Conservation (phyloP, 2,797 vertebrate genomes). For the Sorex maritimensis region DNA sequence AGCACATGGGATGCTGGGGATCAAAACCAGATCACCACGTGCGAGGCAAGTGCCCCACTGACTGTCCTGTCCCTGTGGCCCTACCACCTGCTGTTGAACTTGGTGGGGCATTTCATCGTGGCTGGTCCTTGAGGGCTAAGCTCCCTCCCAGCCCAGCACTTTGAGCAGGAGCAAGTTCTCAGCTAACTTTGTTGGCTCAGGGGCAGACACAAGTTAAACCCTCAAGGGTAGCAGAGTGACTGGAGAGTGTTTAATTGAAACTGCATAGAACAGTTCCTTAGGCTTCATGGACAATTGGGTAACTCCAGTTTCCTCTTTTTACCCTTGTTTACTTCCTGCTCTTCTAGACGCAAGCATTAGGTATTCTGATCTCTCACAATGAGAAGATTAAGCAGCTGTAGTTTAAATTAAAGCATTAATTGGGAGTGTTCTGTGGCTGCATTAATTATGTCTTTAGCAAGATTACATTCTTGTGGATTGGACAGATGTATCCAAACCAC, state of each 20-base stretch:
- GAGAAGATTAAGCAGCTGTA: conserved; percentile 75
- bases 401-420: conserved; percentile 79
- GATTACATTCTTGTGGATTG: conserved; percentile 57
- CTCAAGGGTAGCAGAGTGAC: background rate
- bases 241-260: conserved; percentile 63
- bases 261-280: conserved; percentile 73
- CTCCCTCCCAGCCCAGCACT: background rate
- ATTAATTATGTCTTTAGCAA: conserved; percentile 70
- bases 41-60: too few species aligned
- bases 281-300: conserved; percentile 77
- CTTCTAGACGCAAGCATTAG: conserved; percentile 38
- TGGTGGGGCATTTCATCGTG: too few species aligned
- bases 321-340: conserved; percentile 73
- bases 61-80: too few species aligned
- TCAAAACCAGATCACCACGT: too few species aligned
- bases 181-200: background rate
- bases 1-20: too few species aligned
- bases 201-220: background rate
- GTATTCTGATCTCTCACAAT: conserved; percentile 67
- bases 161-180: background rate
- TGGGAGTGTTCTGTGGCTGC: conserved; percentile 58
- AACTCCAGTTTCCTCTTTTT: conserved; percentile 79
- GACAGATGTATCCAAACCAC: conserved; percentile 32
- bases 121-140: too few species aligned
- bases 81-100: too few species aligned